A percentile compares a stretch with the other conserved stretches of the same genome.
Evolutionary conservation across 2,797 vertebrate species (phyloP).

Genomic region (Poeciliopsis presidionis): DNA sequence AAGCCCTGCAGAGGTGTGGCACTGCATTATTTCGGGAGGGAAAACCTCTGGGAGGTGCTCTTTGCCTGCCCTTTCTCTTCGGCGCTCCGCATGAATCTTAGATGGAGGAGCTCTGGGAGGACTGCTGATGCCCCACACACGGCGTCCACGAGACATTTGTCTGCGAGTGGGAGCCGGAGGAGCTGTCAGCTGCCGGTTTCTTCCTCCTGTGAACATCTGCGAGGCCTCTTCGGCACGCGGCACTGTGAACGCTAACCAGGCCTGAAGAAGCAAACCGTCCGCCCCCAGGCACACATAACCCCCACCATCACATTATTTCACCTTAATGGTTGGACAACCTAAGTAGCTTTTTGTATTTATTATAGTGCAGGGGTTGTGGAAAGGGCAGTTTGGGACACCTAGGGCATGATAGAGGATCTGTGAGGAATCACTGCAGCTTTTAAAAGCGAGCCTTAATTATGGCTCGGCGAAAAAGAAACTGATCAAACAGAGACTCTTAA

Average conservation of each 20-base stretch:
- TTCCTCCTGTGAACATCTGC: slow-evolving; percentile 4
- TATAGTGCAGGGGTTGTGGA: slow-evolving; percentile 42
- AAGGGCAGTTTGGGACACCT: slow-evolving; percentile 53
- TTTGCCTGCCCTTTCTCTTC: slow-evolving; percentile 74
- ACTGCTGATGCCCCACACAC: slow-evolving; percentile 63
- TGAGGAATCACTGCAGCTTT: slow-evolving; percentile 20
- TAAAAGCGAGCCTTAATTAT: slow-evolving; percentile 31
- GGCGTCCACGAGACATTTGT: slow-evolving; percentile 61
- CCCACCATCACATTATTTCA: slow-evolving; percentile 66
- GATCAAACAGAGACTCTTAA: slow-evolving; percentile 20
- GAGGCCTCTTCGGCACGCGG: slow-evolving; percentile 46
- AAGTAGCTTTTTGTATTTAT: slow-evolving; percentile 55
- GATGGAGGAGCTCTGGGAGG: slow-evolving; percentile 59
- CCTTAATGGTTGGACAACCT: slow-evolving; percentile 51
- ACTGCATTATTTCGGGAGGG: slow-evolving; percentile 51
- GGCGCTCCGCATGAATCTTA: slow-evolving; percentile 70
- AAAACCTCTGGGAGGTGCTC: slow-evolving; percentile 70
- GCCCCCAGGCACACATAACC: slow-evolving; percentile 47
- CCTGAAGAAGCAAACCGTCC: slow-evolving; percentile 53
- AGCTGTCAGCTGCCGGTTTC: slow-evolving; percentile 53
- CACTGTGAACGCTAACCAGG: slow-evolving; percentile 35
- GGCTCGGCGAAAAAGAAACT: slow-evolving; percentile 16
- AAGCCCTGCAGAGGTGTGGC: slow-evolving; percentile 57
- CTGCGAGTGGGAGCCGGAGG: slow-evolving; percentile 61
- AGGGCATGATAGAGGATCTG: slow-evolving; percentile 37